Percentiles rank a stretch among this genome's conserved stretches.
Conservation (phyloP, 2,888 invertebrate genomes). For the Melipona bicolor region DNA sequence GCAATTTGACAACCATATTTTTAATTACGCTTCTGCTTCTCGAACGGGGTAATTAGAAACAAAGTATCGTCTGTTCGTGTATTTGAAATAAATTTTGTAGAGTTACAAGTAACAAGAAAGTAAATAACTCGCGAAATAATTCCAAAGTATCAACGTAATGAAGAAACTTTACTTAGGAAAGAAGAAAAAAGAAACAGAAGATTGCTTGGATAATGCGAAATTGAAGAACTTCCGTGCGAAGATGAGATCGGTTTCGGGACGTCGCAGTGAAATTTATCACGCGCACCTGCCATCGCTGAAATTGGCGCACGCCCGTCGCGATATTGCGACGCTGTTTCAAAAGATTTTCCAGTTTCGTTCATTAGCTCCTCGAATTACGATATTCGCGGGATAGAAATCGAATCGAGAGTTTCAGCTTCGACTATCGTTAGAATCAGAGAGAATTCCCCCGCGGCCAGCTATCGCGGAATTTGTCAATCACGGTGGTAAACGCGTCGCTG, state of each 20-base stretch:
- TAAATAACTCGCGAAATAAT: too few relatives aligned
- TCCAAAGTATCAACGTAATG: too few relatives aligned
- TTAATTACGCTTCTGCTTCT: too few relatives aligned
- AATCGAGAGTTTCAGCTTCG: background rate
- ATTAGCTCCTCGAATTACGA: background rate
- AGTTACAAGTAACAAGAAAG: too few relatives aligned
- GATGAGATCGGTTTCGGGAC: background rate
- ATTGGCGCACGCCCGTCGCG: background rate
- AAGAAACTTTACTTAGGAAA: too few relatives aligned
- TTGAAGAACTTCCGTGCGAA: background rate
- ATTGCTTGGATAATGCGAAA: background rate
- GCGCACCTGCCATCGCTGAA: background rate
- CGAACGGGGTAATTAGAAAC: too few relatives aligned
- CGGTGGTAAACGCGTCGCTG: constrained; percentile 7
- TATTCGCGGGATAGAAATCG: constrained; percentile 12
- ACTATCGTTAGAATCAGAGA: background rate
- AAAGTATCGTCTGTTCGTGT: too few relatives aligned
- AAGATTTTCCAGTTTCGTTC: background rate
- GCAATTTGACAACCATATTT: too few relatives aligned
- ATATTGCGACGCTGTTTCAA: background rate
- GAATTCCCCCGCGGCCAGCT: constrained; percentile 9
- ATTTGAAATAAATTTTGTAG: too few relatives aligned
- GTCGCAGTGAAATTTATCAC: background rate
- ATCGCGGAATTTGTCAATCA: constrained; percentile 36
- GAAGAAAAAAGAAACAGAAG: background rate